Conservation (phyloP, 2,113 vertebrate species). For the Sturnus vulgaris region DNA sequence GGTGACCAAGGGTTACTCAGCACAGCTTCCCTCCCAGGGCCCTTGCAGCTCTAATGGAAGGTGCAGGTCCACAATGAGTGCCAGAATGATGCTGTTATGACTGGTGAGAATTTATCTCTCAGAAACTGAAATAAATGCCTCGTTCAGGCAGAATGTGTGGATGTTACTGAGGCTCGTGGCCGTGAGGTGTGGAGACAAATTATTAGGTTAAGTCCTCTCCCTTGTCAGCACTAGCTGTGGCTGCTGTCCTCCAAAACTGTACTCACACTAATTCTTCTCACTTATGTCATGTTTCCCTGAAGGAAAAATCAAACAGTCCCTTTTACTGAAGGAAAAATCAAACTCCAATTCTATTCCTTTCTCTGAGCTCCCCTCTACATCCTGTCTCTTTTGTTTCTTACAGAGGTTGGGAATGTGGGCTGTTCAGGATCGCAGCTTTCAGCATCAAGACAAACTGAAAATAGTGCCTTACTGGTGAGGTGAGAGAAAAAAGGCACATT, state of each 20-base stretch:
- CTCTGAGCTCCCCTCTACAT: neutral
- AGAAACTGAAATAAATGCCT: neutral
- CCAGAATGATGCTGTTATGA: neutral
- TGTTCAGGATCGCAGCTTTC: neutral
- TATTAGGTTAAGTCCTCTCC: neutral
- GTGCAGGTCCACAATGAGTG: neutral
- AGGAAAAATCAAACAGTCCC: neutral
- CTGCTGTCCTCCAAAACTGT: neutral
- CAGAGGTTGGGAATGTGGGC: neutral
- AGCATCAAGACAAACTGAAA: neutral
- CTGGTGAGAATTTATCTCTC: neutral
- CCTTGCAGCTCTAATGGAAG: neutral
- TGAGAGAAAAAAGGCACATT: neutral
- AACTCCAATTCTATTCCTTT: neutral
- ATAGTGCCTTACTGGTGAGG: neutral
- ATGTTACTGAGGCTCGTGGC: neutral
- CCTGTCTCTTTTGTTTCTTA: neutral
- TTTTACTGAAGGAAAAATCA: neutral
- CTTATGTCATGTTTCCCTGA: neutral
- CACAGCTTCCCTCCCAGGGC: neutral
- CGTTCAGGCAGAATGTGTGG: accelerated
- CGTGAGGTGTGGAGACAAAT: neutral
- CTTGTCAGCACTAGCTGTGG: neutral
- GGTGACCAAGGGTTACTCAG: neutral
- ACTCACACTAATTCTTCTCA: neutral